Evolutionary conservation across 2,113 vertebrate genomes (phyloP).

Genomic region (Nettapus auritus): DNA sequence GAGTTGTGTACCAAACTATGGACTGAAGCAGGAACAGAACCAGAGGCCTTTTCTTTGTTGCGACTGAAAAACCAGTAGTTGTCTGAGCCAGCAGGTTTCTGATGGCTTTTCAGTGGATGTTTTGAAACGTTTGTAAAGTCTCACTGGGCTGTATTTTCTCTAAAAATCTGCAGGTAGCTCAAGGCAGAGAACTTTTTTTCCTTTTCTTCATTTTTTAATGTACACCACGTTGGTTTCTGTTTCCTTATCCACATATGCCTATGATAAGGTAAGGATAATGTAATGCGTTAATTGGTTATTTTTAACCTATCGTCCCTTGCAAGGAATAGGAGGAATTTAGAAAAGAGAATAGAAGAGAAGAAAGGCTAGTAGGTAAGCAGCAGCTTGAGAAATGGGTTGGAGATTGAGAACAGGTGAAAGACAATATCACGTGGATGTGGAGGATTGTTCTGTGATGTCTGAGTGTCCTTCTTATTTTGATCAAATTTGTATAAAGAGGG

Average conservation of each 20-base stretch:
- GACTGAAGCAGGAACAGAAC: not conserved
- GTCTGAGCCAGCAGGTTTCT: not conserved
- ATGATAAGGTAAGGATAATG: not conserved
- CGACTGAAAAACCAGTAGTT: not conserved
- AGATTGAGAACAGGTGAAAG: not conserved
- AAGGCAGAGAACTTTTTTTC: not conserved
- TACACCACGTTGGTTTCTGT: not conserved
- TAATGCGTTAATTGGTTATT: not conserved
- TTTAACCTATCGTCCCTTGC: not conserved
- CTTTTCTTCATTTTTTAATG: too few relatives aligned
- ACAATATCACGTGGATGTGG: not conserved
- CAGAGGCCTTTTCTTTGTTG: not conserved
- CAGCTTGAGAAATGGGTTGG: not conserved
- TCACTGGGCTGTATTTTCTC: not conserved
- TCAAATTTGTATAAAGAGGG: not conserved
- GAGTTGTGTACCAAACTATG: not conserved
- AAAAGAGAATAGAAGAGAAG: not conserved
- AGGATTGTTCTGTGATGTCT: fast-evolving
- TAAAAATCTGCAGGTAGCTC: not conserved
- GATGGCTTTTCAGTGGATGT: not conserved
- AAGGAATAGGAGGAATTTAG: not conserved
- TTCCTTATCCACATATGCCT: not conserved
- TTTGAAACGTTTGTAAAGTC: not conserved
- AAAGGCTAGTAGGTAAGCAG: not conserved
- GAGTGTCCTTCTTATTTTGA: not conserved